Evolutionary conservation across 2,888 invertebrate genomes (phyloP), one percentile per base, ranked within the genome.

Genomic region (Dioctria linearis): DNA sequence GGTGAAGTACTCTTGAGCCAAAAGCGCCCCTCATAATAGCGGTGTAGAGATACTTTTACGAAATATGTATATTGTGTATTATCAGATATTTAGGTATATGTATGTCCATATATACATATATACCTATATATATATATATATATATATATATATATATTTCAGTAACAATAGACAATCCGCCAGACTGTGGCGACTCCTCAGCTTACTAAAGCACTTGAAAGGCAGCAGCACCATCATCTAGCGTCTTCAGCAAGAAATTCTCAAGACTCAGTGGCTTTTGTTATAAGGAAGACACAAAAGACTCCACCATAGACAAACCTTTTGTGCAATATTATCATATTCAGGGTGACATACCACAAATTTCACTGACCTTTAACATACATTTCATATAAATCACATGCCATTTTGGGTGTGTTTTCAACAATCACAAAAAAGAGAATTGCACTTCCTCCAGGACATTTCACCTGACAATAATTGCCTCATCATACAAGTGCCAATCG

Each of bases 401-500:
- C 59, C 5, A 51, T 51, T 8, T 11, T 51, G 13, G 25, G 13
- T 11, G 59, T 59, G 13, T 59, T 13, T 59, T 59, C 5, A 59
- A 59, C 5, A 13, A n/a, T 25, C 11, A 25, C 25, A 25, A 25
- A 25, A 59, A 5, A 25, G 59, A n/a, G 13, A 3, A 59, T 59
- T 59, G 46, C 5, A 59, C n/a, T 9, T 59, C 25, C 59, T n/a
- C 59, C 11, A 13, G 13, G 25, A 59, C 25, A 59, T 13, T 13
- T 54, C 13, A 25, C 42, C 51, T 4, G 54, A 71, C 54, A 71
- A 71, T 71, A 71, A 71, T 54, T 71, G 54, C 51, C 1, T 2
- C 5, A n/a, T 40, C 54, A 54, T 51, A 71, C 71, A 51, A 51
- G 71, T 54, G 54, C 57, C n/a, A 39, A 9, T 46, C 43, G 46